A percentile compares a stretch with the other conserved stretches of the same genome.
Conservation (phyloP, 2,888 invertebrate species). For the Asteroscopus sphinx region DNA sequence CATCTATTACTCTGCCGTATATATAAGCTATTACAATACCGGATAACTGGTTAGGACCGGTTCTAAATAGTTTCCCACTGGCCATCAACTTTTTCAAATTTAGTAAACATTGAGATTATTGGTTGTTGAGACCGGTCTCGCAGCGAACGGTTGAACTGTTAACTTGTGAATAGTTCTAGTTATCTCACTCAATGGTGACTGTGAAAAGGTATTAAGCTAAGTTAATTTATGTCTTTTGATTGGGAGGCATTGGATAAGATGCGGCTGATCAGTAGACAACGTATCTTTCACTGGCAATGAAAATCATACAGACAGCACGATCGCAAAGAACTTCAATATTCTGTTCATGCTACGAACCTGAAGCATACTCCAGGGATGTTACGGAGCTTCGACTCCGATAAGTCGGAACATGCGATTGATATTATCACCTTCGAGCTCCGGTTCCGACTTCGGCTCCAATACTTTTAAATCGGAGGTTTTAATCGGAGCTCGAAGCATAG, state of each 20-base stretch:
- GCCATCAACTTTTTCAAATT: slow-evolving; percentile 61
- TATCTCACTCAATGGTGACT: slow-evolving; percentile 10
- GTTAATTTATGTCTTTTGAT: slow-evolving; percentile 16
- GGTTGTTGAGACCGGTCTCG: slow-evolving; percentile 50
- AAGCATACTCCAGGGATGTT: too few species aligned
- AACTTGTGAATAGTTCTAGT: slow-evolving; percentile 19
- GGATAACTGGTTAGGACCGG: slow-evolving; percentile 52
- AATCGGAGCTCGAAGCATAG: too few species aligned
- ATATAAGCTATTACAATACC: slow-evolving; percentile 54
- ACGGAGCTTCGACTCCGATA: too few species aligned
- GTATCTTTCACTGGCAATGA: background rate
- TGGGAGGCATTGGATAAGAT: background rate
- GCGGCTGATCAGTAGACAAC: background rate
- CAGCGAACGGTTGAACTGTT: slow-evolving; percentile 42
- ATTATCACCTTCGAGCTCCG: too few species aligned
- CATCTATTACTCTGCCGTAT: slow-evolving; percentile 52
- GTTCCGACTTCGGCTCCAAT: too few species aligned
- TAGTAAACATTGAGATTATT: slow-evolving; percentile 61
- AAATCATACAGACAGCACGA: background rate
- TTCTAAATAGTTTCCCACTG: slow-evolving; percentile 48
- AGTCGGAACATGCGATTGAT: too few species aligned
- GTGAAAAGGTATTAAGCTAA: slow-evolving; percentile 21
- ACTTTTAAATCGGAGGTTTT: too few species aligned
- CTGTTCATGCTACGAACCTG: too few species aligned
- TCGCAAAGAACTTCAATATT: background rate